These are phyloP conservation scores for Plagodis dolabraria DNA, from an alignment of 2,888 invertebrate species.

Conservation along the genomic window DNA sequence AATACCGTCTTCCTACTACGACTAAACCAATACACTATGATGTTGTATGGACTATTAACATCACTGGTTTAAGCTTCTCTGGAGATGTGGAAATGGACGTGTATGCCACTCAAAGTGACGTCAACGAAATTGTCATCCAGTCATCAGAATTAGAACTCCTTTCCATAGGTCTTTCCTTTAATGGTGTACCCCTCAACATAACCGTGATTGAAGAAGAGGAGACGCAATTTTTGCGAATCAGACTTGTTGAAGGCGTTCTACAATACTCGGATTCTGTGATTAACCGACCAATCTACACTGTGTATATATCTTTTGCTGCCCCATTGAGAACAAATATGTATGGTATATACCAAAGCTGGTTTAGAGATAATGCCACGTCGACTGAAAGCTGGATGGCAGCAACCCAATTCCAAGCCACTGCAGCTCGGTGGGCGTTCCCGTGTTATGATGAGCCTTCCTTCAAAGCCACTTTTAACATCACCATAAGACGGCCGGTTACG, in stretches of 20 bases:
- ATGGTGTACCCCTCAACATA: slow-evolving; percentile 26
- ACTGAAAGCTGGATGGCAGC: slow-evolving; percentile 83
- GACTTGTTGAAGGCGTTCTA: slow-evolving; percentile 35
- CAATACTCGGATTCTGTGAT: slow-evolving; percentile 40
- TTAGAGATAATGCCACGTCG: slow-evolving; percentile 46
- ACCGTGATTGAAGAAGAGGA: slow-evolving; percentile 38
- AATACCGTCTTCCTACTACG: slow-evolving; percentile 75
- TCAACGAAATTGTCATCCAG: slow-evolving; percentile 67
- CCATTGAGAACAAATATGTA: slow-evolving; percentile 70
- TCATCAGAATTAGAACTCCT: slow-evolving; percentile 53
- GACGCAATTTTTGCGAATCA: slow-evolving; percentile 59
- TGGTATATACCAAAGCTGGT: slow-evolving; percentile 76
- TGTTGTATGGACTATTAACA: slow-evolving; percentile 73
- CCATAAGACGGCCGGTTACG: slow-evolving; percentile 83
- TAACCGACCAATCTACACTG: slow-evolving; percentile 46
- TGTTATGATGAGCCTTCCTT: slow-evolving; percentile 93
- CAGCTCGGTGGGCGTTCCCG: slow-evolving; percentile 90
- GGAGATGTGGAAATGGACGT: slow-evolving; percentile 70
- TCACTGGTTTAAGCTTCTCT: slow-evolving; percentile 51
- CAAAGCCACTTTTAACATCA: slow-evolving; percentile 90
- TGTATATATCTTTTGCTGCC: slow-evolving; percentile 58
- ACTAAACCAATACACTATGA: slow-evolving; percentile 82
- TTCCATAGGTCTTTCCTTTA: slow-evolving; percentile 66
- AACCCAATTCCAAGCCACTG: slow-evolving; percentile 88
- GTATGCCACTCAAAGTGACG: slow-evolving; percentile 52